phyloP scores from a whole-genome alignment of 2,113 vertebrate species.

The Turdus rufiventris region DNA sequence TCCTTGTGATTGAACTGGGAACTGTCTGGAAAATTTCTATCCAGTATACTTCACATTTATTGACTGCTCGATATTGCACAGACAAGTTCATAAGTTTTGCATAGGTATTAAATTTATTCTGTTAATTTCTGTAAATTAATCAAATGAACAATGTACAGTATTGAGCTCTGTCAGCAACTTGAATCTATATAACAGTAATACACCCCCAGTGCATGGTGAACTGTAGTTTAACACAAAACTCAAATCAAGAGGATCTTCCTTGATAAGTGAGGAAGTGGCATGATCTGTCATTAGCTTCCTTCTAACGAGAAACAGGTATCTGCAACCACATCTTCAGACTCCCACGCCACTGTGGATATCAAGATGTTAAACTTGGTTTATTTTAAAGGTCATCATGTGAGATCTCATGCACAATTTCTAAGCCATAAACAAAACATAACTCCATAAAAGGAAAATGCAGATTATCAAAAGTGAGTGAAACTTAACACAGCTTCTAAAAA shows the following conservation, averaged over 20 bases:
- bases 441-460: constrained; percentile 47
- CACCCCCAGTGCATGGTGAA: not conserved
- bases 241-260: constrained; percentile 24
- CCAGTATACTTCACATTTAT: not conserved
- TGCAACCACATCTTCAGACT: constrained; percentile 72
- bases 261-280: constrained; percentile 73
- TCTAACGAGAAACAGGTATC: constrained; percentile 71
- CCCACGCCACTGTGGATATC: constrained; percentile 66
- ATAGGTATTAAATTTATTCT: not conserved
- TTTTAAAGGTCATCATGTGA: constrained; percentile 75
- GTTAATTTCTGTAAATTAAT: not conserved
- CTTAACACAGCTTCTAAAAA: constrained; percentile 27
- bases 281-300: constrained; percentile 76
- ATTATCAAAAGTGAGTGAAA: constrained; percentile 42
- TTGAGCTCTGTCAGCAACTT: not conserved
- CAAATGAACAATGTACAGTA: not conserved
- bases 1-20: not conserved
- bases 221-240: not conserved
- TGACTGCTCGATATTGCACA: not conserved
- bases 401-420: constrained; percentile 63
- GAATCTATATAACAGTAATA: not conserved
- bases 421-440: constrained; percentile 63
- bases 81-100: not conserved
- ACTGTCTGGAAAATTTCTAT: not conserved
- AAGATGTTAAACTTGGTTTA: constrained; percentile 51